phyloP scores from a whole-genome alignment of 2,113 vertebrate genomes.

The Canis aureus region DNA sequence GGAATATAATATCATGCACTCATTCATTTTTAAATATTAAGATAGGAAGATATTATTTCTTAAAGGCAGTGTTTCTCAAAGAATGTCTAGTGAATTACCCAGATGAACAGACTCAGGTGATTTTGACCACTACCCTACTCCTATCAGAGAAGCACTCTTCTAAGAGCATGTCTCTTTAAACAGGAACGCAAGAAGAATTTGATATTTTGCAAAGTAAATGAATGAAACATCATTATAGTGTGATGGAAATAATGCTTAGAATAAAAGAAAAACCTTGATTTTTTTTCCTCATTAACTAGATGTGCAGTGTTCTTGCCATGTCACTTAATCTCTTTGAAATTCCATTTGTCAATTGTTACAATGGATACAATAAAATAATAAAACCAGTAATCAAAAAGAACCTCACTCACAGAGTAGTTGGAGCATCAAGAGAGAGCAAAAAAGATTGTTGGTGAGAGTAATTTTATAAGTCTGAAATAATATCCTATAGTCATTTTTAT shows the following conservation, averaged over 20 bases:
- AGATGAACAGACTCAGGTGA: not conserved
- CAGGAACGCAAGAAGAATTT: not conserved
- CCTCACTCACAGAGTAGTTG: not conserved
- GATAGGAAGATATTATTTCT: not conserved
- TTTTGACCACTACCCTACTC: not conserved
- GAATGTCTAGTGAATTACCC: not conserved
- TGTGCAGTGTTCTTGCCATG: not conserved
- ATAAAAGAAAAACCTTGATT: not conserved
- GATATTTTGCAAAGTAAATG: not conserved
- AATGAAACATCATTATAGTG: not conserved
- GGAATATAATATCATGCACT: not conserved
- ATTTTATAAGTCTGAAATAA: not conserved
- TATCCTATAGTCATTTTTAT: not conserved
- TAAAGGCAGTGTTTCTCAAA: not conserved
- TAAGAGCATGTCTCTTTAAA: not conserved
- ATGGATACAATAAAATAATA: not conserved
- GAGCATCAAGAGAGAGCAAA: not conserved
- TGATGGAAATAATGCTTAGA: not conserved
- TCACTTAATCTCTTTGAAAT: conserved; percentile 17
- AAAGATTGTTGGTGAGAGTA: not conserved
- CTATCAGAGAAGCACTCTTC: not conserved
- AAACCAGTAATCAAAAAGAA: not conserved
- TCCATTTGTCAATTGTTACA: conserved; percentile 14
- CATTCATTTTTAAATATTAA: conserved; percentile 16
- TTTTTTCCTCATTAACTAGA: not conserved